phyloP scores from a whole-genome alignment of 2,113 vertebrate species.

The Bos taurus region DNA sequence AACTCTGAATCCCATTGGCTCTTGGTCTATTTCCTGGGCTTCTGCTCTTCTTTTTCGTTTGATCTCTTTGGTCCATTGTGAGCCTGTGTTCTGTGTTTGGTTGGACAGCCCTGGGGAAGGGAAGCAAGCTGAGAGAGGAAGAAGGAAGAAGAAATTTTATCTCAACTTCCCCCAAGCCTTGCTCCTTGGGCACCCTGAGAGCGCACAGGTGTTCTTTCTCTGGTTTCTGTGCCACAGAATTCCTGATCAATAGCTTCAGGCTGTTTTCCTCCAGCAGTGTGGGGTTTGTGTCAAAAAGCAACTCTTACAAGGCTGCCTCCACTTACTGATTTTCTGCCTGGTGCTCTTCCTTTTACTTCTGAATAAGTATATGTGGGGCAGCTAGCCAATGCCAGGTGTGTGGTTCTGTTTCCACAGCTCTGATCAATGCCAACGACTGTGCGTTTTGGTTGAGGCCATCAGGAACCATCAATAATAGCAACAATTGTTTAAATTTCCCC shows the following conservation, averaged over 20 bases:
- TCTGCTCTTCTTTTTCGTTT: not conserved
- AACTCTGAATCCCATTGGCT: not conserved
- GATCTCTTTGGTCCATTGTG: not conserved
- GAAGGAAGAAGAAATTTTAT: not conserved
- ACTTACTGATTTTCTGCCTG: not conserved
- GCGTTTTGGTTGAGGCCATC: not conserved
- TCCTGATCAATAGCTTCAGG: not conserved
- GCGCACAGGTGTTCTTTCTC: not conserved
- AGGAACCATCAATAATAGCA: not conserved
- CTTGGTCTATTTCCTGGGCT: not conserved
- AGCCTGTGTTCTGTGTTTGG: not conserved
- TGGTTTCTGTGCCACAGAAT: not conserved
- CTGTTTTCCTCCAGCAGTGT: not conserved
- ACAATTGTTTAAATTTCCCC: not conserved
- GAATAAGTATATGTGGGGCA: not conserved
- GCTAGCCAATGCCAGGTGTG: not conserved
- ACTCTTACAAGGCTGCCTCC: accelerated
- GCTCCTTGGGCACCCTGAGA: not conserved
- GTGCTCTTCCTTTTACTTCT: not conserved
- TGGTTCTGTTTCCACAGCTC: not conserved
- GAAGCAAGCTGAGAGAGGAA: not conserved
- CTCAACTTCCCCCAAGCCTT: not conserved
- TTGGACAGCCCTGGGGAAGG: not conserved
- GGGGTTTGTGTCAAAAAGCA: not conserved
- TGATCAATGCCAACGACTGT: not conserved